phyloP scores from a whole-genome alignment of 2,888 invertebrate species.

The Tetragonula carbonaria region DNA sequence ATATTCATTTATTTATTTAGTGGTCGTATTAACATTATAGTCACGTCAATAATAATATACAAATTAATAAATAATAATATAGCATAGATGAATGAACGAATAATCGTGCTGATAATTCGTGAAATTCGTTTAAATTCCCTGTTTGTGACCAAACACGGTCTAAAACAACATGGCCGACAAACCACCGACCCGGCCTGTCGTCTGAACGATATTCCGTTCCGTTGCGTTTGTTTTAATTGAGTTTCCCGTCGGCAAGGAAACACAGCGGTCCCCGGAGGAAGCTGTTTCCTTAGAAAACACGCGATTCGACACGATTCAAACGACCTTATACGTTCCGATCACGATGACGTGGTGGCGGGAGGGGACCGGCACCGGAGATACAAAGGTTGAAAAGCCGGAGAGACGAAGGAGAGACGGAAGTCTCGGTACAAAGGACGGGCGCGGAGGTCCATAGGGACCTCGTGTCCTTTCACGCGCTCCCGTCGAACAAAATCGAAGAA shows the following conservation, averaged over 20 bases:
- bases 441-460: not conserved
- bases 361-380: not conserved
- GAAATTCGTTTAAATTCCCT: too few relatives aligned
- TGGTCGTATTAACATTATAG: too few relatives aligned
- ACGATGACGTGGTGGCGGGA: not conserved
- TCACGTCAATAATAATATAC: too few relatives aligned
- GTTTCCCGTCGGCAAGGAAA: not conserved
- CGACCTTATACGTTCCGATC: not conserved
- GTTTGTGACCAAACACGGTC: too few relatives aligned
- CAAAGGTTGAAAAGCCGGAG: not conserved
- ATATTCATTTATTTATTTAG: too few relatives aligned
- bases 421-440: conserved; percentile 1
- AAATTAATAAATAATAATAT: too few relatives aligned
- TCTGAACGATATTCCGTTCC: not conserved
- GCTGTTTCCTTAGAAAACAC: conserved; percentile 8
- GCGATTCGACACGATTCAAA: not conserved
- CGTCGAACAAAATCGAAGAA: not conserved
- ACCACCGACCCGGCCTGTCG: too few relatives aligned
- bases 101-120: too few relatives aligned
- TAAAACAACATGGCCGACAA: too few relatives aligned
- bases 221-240: not conserved
- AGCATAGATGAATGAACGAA: too few relatives aligned
- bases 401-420: not conserved
- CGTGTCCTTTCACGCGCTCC: not conserved
- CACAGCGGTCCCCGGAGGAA: not conserved